Evolutionary conservation across 2,797 vertebrate genomes (phyloP).

Genomic region (Mico argentatus): DNA sequence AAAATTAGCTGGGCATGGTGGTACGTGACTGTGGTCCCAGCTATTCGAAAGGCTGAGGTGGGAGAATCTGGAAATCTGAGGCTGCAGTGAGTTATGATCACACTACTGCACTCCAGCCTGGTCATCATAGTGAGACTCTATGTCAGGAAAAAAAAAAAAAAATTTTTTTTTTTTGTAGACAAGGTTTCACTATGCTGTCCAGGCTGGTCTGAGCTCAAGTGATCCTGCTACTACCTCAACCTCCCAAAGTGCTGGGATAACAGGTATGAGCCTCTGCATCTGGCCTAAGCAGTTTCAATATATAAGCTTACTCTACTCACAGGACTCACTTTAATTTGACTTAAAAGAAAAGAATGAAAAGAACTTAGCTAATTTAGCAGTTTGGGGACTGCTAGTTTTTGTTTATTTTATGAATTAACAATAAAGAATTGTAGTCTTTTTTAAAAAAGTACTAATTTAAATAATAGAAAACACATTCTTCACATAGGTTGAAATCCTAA

Average conservation of each 20-base stretch:
- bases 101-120: too few species aligned
- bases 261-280: background rate
- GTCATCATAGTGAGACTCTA: too few species aligned
- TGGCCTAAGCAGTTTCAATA: background rate
- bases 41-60: background rate
- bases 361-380: background rate
- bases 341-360: slow-evolving; percentile 41
- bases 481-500: background rate
- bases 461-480: background rate
- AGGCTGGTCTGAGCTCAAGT: background rate
- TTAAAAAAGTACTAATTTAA: slow-evolving; percentile 7
- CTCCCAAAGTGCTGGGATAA: background rate
- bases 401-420: slow-evolving; percentile 8
- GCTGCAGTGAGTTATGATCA: too few species aligned
- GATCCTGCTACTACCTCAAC: background rate
- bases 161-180: too few species aligned
- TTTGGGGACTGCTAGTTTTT: background rate
- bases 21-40: background rate
- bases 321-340: slow-evolving; percentile 24
- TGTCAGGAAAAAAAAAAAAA: too few species aligned
- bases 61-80: too few species aligned
- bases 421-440: background rate
- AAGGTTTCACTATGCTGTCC: background rate
- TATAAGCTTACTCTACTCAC: background rate
- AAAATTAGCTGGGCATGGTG: background rate